Base-by-base conservation (phyloP, 2,888 invertebrate genomes). In the Auanema freiburgensis region DNA sequence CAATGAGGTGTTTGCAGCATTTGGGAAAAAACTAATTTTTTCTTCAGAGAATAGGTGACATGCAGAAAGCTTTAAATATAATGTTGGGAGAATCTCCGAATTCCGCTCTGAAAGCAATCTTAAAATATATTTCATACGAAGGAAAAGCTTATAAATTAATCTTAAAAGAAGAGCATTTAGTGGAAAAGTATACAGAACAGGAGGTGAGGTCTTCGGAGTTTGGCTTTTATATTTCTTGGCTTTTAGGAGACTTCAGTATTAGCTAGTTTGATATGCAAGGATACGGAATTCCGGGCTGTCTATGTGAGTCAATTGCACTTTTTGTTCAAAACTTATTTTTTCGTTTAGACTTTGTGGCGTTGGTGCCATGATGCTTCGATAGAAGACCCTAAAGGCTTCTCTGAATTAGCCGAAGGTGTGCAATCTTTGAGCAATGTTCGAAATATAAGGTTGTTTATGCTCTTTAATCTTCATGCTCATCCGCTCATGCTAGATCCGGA, bases 361-460 rank as follows among this genome's bases (percentile, higher is more conserved):
- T 62, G 62, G 62, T 62, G 50, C 33, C 62, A 62, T 42, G 51
- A 42, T n/a, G 46, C 40, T n/a, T 50, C 57, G 14, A 40, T 16
- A 5, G 10, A 23, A n/a, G 57, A 62, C 16, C 18, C 54, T 10
- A 43, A 51, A 11, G 56, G 62, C n/a, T 62, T 57, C 23, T 18
- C 46, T 16, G 56, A 50, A 14, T 25, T 62, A 24, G 62, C 57
- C 21, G 49, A 41, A 11, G 57, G 57, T 51, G 49, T 41, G 51
- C 14, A 44, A 8, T 40, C 33, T 21, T 14, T 62, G 18, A 21
- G 44, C 21, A 24, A 24, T 40, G 23, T 61, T 25, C 44, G 55
- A 3, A 55, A 55, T 55, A 43, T 43, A 18, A 53, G 61, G 21
- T 61, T 41, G 18, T 54, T 16, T n/a, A 44, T 46, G 24, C 18